These are phyloP conservation scores for Amazona vittata DNA, from an alignment of 2,113 vertebrate genomes.

Conservation along the genomic window DNA sequence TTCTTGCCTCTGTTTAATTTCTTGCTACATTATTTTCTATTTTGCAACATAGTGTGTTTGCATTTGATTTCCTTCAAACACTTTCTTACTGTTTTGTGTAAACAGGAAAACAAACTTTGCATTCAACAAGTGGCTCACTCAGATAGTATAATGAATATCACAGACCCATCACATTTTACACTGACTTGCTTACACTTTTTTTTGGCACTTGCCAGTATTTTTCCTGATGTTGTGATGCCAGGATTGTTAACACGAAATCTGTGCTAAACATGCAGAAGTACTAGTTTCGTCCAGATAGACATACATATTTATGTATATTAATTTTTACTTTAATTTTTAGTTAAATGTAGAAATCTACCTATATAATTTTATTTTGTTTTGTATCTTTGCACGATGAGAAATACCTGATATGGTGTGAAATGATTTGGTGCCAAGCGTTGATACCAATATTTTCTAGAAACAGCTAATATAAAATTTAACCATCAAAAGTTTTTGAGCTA, in stretches of 20 bases:
- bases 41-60: not conserved
- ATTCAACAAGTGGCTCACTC: not conserved
- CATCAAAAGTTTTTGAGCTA: not conserved
- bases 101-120: not conserved
- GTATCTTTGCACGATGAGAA: not conserved
- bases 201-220: not conserved
- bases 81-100: not conserved
- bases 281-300: not conserved
- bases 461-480: not conserved
- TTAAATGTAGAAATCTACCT: not conserved
- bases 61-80: not conserved
- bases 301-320: not conserved
- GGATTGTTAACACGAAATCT: not conserved
- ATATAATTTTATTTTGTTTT: not conserved
- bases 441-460: not conserved
- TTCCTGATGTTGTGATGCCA: not conserved
- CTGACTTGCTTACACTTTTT: not conserved
- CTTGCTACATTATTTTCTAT: not conserved
- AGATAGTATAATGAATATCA: not conserved
- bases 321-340: not conserved
- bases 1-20: not conserved
- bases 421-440: not conserved
- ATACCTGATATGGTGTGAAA: not conserved
- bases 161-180: not conserved
- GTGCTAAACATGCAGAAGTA: not conserved